Conservation (phyloP, 2,113 vertebrate species). For the Nyctibius bracteatus region DNA sequence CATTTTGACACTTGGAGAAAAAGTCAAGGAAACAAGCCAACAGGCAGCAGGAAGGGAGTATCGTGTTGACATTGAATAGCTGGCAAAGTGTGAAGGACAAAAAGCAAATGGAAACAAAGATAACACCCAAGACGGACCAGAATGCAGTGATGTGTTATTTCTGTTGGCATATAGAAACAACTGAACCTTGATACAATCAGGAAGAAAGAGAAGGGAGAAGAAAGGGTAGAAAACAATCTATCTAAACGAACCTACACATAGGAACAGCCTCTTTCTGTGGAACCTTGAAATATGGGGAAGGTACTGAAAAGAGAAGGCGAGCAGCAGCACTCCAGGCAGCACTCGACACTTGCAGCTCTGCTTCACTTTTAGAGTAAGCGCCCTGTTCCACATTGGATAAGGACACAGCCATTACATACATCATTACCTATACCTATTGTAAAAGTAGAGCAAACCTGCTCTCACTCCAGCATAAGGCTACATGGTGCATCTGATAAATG, state of each 20-base stretch:
- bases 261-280: background rate
- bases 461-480: background rate
- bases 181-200: background rate
- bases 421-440: rapidly evolving
- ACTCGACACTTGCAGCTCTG: background rate
- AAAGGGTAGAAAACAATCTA: background rate
- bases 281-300: background rate
- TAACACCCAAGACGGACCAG: background rate
- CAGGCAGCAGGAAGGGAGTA: background rate
- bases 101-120: background rate
- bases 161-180: background rate
- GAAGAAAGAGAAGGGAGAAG: background rate
- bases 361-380: background rate
- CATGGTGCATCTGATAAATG: background rate
- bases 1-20: background rate
- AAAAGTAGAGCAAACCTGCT: background rate
- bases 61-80: background rate
- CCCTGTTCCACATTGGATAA: background rate
- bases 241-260: background rate
- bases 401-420: background rate
- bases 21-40: background rate
- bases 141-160: background rate
- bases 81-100: background rate
- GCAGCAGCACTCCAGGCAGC: background rate
- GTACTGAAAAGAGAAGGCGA: background rate